Conservation (phyloP, 53 echinoderm and acorn worm genomes). For the Stichopus horrens region DNA sequence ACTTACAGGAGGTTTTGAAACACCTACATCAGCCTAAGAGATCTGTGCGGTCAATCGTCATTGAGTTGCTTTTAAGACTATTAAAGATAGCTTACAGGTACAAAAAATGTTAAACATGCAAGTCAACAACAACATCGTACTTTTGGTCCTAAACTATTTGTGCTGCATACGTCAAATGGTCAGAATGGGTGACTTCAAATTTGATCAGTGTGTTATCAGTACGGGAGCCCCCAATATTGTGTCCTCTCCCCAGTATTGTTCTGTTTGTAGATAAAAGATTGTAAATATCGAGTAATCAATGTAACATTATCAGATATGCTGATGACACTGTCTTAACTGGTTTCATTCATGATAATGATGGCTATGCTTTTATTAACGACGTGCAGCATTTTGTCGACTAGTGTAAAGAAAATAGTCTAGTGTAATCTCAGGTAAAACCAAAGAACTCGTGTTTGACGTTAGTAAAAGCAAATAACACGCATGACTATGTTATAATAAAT, state of each 20-base stretch:
- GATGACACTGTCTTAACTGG: neutral
- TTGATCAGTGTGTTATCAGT: conserved; percentile 14
- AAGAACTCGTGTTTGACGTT: conserved; percentile 9
- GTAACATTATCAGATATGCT: conserved; percentile 18
- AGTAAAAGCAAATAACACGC: neutral
- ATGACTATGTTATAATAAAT: neutral
- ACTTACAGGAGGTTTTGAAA: conserved; percentile 17
- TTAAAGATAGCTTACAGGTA: conserved; percentile 12
- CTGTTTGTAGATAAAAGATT: conserved; percentile 15
- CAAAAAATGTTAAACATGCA: conserved; percentile 29
- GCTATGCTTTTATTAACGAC: neutral
- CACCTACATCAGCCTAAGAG: conserved; percentile 30
- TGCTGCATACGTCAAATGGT: neutral
- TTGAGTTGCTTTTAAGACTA: conserved; percentile 50
- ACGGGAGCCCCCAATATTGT: conserved; percentile 14
- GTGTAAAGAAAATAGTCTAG: neutral
- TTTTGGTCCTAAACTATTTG: conserved; percentile 8
- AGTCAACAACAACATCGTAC: neutral
- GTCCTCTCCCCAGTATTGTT: conserved; percentile 27
- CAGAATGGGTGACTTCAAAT: conserved; percentile 5
- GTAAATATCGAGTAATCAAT: conserved; percentile 3
- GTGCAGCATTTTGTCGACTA: neutral
- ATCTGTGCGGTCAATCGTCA: conserved; percentile 31
- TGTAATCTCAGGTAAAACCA: neutral
- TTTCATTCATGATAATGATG: neutral